A percentile compares a stretch with the other conserved stretches of the same genome.
These are phyloP conservation scores for Anodontia alba DNA, from an alignment of 2,888 invertebrate species.

Conservation along the genomic window DNA sequence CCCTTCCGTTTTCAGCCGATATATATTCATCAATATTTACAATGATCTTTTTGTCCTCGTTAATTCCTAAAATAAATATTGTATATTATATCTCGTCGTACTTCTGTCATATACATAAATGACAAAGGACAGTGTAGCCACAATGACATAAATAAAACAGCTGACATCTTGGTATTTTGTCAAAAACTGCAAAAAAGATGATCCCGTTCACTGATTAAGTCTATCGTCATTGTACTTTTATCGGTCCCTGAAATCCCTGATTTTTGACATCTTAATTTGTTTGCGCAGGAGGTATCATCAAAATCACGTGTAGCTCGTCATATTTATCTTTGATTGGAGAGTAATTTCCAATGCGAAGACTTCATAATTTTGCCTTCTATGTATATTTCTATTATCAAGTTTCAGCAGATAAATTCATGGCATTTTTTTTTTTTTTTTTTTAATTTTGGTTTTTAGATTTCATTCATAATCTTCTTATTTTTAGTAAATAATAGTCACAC, in stretches of 20 bases:
- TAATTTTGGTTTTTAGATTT: too few relatives aligned
- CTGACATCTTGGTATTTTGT: conserved; percentile 1
- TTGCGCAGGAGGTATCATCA: background rate
- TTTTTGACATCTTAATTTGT: background rate
- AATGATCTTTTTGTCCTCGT: background rate
- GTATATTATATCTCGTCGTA: background rate
- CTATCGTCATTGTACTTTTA: background rate
- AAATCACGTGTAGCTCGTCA: background rate
- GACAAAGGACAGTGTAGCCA: background rate
- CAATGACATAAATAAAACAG: background rate
- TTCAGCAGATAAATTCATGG: too few relatives aligned
- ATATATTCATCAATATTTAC: background rate
- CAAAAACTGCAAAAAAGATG: too few relatives aligned
- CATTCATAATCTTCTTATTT: too few relatives aligned
- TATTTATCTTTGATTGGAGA: too few relatives aligned
- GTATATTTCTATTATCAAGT: too few relatives aligned
- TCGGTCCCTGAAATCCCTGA: too few relatives aligned
- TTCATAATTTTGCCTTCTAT: too few relatives aligned
- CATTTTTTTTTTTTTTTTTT: too few relatives aligned
- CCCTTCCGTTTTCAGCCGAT: background rate
- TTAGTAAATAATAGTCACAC: too few relatives aligned
- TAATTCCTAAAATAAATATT: background rate
- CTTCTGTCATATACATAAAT: background rate
- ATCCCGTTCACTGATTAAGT: background rate
- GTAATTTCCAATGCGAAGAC: too few relatives aligned